Evolutionary conservation across 1,140 invertebrate genomes (phyloP).

Genomic region (Nymphalis io): DNA sequence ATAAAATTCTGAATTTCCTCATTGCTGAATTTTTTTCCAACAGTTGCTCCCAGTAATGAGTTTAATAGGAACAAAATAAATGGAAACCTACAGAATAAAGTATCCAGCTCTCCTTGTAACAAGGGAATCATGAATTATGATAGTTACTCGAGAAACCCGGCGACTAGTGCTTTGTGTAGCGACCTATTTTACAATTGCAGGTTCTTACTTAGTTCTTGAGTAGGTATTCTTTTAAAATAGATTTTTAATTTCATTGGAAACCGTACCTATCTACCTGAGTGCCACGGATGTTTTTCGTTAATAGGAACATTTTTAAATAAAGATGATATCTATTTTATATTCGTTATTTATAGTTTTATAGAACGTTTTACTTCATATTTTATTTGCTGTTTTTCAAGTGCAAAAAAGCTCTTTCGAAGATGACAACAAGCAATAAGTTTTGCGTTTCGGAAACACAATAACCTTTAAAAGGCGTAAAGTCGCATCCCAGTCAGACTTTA

Average conservation of each 20-base stretch:
- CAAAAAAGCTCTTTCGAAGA: slow-evolving; percentile 23
- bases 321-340: no score
- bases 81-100: slow-evolving; percentile 38
- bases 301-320: no score
- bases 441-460: slow-evolving; percentile 76
- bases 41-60: slow-evolving; percentile 32
- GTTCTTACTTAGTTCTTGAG: slow-evolving; percentile 24
- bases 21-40: slow-evolving; percentile 20
- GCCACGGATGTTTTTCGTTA: not conserved
- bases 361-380: no score
- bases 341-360: not conserved
- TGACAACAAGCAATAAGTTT: slow-evolving; percentile 51
- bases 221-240: slow-evolving; percentile 25
- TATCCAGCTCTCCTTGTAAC: slow-evolving; percentile 34
- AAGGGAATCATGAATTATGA: slow-evolving; percentile 44
- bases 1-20: slow-evolving; percentile 9
- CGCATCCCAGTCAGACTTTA: slow-evolving; percentile 64
- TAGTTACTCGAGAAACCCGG: slow-evolving; percentile 40
- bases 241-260: slow-evolving; percentile 20
- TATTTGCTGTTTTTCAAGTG: not conserved
- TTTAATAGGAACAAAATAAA: slow-evolving; percentile 47
- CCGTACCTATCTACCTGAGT: not conserved
- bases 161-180: slow-evolving; percentile 40
- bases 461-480: slow-evolving; percentile 78
- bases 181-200: slow-evolving; percentile 39